phyloP scores from a whole-genome alignment of 2,888 invertebrate genomes.

The Schizaphis graminum region DNA sequence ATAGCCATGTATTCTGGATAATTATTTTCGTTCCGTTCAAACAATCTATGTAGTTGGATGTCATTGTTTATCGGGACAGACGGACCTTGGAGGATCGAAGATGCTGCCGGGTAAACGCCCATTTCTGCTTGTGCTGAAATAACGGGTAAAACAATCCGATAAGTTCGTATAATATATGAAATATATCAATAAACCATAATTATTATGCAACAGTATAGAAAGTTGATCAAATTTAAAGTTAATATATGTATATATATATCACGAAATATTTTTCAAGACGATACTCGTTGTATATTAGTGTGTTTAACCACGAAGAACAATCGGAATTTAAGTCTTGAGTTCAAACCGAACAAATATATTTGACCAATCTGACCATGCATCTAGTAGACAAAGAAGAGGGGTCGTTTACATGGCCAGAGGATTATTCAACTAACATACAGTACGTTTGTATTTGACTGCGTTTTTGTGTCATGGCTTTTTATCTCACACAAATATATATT shows the following conservation, averaged over 20 bases:
- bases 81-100: slow-evolving; percentile 58
- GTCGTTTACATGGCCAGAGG: slow-evolving; percentile 48
- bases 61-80: slow-evolving; percentile 30
- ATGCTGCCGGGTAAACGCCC: background rate
- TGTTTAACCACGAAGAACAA: background rate
- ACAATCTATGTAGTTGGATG: slow-evolving; percentile 62
- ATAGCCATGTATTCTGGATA: slow-evolving; percentile 58
- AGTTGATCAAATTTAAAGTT: background rate
- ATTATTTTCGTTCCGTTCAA: slow-evolving; percentile 59
- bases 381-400: background rate
- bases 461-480: slow-evolving; percentile 61
- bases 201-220: background rate
- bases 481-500: background rate
- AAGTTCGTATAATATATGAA: background rate
- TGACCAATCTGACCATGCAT: background rate
- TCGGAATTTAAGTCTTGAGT: background rate
- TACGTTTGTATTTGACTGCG: background rate
- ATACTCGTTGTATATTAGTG: background rate
- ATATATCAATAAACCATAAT: background rate
- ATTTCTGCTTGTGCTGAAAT: slow-evolving; percentile 20
- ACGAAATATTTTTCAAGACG: background rate
- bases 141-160: background rate
- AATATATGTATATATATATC: background rate
- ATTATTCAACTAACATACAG: background rate
- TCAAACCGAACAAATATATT: background rate